Evolutionary conservation across 2,797 vertebrate species (phyloP).

Genomic region (Syngnathus acus): DNA sequence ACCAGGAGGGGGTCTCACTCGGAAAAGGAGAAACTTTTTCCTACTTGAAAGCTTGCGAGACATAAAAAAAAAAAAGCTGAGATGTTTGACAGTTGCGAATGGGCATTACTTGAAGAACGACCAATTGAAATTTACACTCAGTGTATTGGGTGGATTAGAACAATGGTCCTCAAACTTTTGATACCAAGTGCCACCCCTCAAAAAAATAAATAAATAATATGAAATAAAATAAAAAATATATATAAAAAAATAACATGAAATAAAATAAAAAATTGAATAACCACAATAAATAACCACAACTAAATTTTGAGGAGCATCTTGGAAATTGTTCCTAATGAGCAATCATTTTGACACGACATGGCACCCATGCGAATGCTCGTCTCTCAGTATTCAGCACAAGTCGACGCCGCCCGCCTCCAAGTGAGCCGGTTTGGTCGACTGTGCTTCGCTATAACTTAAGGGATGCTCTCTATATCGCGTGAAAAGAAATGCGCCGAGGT

Average conservation of each 20-base stretch:
- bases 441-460: background rate
- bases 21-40: constrained; percentile 50
- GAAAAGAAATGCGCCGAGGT: constrained; percentile 7
- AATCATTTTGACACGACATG: background rate
- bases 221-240: no score
- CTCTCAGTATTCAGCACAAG: background rate
- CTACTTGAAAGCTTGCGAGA: constrained; percentile 43
- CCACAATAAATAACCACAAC: no score
- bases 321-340: no score
- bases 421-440: background rate
- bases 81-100: constrained; percentile 49
- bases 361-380: background rate
- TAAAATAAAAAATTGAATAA: no score
- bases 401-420: background rate
- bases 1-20: constrained; percentile 40
- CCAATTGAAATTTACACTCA: background rate
- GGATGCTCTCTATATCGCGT: background rate
- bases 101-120: background rate
- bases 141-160: background rate
- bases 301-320: no score
- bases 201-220: no score
- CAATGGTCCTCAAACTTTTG: no score
- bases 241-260: no score
- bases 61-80: constrained; percentile 41
- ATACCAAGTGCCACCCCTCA: no score